A percentile compares a stretch with the other conserved stretches of the same genome.
These are phyloP conservation scores for Hippolais icterina DNA, from an alignment of 2,113 vertebrate genomes.

Conservation along the genomic window DNA sequence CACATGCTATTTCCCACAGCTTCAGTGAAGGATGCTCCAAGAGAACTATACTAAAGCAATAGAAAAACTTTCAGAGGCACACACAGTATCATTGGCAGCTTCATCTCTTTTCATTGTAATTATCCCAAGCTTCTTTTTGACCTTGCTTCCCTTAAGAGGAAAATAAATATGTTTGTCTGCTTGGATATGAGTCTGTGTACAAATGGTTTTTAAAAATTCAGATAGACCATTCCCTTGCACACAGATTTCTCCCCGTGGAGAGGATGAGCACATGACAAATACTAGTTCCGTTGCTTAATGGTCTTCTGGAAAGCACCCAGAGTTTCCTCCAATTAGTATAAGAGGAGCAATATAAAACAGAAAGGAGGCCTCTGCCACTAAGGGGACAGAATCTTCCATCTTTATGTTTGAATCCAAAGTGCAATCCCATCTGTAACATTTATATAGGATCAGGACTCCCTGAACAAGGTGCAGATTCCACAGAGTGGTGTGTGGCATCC, in stretches of 20 bases:
- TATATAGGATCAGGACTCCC: background rate
- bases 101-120: background rate
- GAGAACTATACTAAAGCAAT: background rate
- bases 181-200: background rate
- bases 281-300: background rate
- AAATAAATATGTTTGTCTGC: background rate
- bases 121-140: background rate
- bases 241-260: background rate
- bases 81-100: background rate
- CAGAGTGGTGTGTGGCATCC: background rate
- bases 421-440: background rate
- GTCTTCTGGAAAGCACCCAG: constrained; percentile 16
- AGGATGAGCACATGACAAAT: constrained; percentile 9
- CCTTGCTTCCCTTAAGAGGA: background rate
- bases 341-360: background rate
- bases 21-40: background rate
- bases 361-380: background rate
- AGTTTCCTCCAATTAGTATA: background rate
- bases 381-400: background rate
- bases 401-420: background rate
- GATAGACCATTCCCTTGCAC: background rate
- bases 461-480: background rate
- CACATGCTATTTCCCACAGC: background rate
- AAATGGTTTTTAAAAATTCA: constrained; percentile 7
- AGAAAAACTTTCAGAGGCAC: background rate